phyloP scores from a whole-genome alignment of 2,113 vertebrate species.

The Capra hircus region DNA sequence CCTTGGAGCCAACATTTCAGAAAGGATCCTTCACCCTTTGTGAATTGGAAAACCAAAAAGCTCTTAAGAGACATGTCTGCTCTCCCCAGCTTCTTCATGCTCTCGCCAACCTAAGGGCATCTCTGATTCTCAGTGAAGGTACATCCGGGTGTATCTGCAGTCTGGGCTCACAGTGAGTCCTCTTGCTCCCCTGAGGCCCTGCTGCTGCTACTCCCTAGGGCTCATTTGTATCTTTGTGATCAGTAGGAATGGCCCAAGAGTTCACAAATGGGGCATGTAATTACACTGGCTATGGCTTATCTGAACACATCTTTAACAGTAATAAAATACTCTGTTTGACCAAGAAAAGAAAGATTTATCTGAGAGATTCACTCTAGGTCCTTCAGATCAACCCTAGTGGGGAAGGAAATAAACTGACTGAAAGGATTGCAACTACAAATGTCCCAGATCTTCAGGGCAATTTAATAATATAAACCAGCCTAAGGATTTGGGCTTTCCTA shows the following conservation, averaged over 20 bases:
- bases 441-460: neutral
- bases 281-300: neutral
- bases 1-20: neutral
- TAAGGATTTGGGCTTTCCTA: neutral
- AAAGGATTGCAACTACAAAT: neutral
- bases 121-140: neutral
- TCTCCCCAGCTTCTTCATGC: neutral
- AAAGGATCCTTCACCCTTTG: neutral
- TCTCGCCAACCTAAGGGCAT: neutral
- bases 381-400: neutral
- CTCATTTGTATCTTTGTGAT: neutral
- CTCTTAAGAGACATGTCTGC: neutral
- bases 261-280: neutral
- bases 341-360: slow-evolving; percentile 20
- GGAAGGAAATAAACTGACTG: neutral
- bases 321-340: slow-evolving; percentile 1
- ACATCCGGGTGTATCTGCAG: neutral
- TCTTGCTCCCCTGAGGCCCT: neutral
- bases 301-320: neutral
- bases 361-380: neutral
- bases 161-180: neutral
- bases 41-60: neutral
- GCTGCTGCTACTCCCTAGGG: neutral
- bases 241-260: neutral
- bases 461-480: slow-evolving; percentile 21